Evolutionary conservation across 2,113 vertebrate genomes (phyloP).

Genomic region (Bubalus kerabau): DNA sequence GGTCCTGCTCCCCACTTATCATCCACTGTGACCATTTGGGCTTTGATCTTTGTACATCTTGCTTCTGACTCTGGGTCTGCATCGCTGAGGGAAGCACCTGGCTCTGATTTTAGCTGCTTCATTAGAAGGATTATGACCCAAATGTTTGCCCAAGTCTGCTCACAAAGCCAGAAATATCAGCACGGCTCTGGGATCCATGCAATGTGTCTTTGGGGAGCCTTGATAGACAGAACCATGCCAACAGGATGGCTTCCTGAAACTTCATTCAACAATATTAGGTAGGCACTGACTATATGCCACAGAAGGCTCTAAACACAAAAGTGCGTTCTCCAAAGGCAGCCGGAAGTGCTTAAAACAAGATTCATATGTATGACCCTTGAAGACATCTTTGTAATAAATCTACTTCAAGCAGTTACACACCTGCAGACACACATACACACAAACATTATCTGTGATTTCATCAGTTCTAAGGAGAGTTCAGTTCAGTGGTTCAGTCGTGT

Average conservation of each 20-base stretch:
- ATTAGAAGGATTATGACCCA: not conserved
- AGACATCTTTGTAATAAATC: not conserved
- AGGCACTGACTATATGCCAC: not conserved
- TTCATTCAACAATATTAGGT: not conserved
- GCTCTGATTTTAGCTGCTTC: constrained; percentile 51
- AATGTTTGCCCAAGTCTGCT: not conserved
- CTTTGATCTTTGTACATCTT: constrained; percentile 59
- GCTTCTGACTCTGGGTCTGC: not conserved
- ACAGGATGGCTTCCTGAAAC: not conserved
- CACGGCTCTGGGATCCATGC: not conserved
- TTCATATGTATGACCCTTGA: not conserved
- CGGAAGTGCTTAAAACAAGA: not conserved
- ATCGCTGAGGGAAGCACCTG: constrained; percentile 1
- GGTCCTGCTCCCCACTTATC: not conserved
- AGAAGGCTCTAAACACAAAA: not conserved
- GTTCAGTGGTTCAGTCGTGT: no score
- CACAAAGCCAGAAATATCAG: not conserved
- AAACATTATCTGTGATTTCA: not conserved
- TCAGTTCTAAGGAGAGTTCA: not conserved
- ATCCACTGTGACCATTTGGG: not conserved
- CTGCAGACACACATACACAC: not conserved
- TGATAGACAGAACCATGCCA: not conserved
- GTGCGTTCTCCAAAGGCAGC: not conserved
- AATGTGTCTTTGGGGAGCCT: not conserved
- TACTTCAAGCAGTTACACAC: not conserved